These are phyloP conservation scores for Cheilosia soror DNA, from an alignment of 2,888 invertebrate genomes.

Conservation along the genomic window DNA sequence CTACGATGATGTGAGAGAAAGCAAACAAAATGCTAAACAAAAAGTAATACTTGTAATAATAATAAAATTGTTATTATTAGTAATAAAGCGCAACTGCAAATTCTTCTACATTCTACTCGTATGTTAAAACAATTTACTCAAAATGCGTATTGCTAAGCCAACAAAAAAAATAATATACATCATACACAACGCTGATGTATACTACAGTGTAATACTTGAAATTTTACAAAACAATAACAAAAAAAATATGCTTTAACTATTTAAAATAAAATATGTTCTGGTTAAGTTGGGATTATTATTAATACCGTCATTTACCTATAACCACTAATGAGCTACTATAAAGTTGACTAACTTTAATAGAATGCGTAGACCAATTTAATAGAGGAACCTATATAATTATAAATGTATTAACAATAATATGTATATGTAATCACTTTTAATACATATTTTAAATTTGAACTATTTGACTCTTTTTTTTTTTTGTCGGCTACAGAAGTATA, in stretches of 20 bases:
- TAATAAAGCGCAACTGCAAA: slow-evolving; percentile 67
- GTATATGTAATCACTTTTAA: slow-evolving; percentile 35
- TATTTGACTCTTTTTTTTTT: not conserved
- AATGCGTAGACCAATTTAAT: slow-evolving; percentile 73
- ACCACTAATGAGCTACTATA: slow-evolving; percentile 70
- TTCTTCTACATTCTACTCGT: slow-evolving; percentile 65
- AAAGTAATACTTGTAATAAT: slow-evolving; percentile 14
- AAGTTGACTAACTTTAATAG: slow-evolving; percentile 69
- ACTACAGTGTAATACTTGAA: slow-evolving; percentile 40
- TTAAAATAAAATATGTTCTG: slow-evolving; percentile 16
- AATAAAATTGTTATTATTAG: slow-evolving; percentile 37
- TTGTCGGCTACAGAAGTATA: not conserved
- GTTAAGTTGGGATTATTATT: slow-evolving; percentile 41
- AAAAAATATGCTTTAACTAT: slow-evolving; percentile 52
- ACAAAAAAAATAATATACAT: slow-evolving; percentile 19
- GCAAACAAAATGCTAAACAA: not conserved
- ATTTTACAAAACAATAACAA: slow-evolving; percentile 30
- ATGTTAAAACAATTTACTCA: slow-evolving; percentile 47
- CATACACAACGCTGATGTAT: slow-evolving; percentile 52
- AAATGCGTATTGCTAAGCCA: slow-evolving; percentile 55
- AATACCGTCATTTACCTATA: slow-evolving; percentile 67
- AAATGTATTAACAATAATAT: slow-evolving; percentile 21
- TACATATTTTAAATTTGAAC: slow-evolving; percentile 19
- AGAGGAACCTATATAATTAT: slow-evolving; percentile 59
- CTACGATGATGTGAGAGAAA: slow-evolving; percentile 44